These are phyloP conservation scores for Papilio demoleus DNA, from an alignment of 2,888 invertebrate genomes.

Conservation along the genomic window DNA sequence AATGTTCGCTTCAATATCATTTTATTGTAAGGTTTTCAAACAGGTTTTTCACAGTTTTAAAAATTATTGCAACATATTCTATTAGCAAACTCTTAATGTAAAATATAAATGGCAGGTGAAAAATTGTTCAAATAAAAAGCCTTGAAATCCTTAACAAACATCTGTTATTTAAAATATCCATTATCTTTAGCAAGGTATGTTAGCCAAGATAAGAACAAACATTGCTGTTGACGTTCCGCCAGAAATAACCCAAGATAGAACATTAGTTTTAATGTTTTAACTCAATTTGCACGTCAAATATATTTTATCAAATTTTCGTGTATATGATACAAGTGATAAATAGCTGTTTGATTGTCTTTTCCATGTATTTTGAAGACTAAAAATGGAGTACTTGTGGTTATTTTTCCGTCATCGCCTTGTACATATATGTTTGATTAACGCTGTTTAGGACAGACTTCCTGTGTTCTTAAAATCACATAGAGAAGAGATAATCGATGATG, in stretches of 20 bases:
- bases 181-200: conserved; percentile 7
- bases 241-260: conserved; percentile 7
- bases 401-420: background rate
- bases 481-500: background rate
- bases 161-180: conserved; percentile 1
- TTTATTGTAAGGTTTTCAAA: background rate
- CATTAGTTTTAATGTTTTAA: conserved; percentile 3
- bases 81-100: background rate
- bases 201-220: conserved; percentile 5
- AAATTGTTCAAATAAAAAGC: background rate
- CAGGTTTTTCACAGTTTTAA: background rate
- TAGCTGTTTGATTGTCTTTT: background rate
- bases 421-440: background rate
- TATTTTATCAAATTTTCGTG: background rate
- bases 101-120: conserved; percentile 2
- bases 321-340: background rate
- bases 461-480: background rate
- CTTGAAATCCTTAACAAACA: background rate
- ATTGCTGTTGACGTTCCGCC: background rate
- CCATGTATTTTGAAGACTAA: background rate
- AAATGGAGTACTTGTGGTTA: background rate
- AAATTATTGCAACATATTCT: background rate
- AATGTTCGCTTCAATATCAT: background rate
- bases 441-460: background rate
- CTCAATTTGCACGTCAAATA: conserved; percentile 11